Percentiles rank a stretch among this genome's conserved stretches.
phyloP scores from a whole-genome alignment of 2,797 vertebrate species.

The Galago senegalensis region DNA sequence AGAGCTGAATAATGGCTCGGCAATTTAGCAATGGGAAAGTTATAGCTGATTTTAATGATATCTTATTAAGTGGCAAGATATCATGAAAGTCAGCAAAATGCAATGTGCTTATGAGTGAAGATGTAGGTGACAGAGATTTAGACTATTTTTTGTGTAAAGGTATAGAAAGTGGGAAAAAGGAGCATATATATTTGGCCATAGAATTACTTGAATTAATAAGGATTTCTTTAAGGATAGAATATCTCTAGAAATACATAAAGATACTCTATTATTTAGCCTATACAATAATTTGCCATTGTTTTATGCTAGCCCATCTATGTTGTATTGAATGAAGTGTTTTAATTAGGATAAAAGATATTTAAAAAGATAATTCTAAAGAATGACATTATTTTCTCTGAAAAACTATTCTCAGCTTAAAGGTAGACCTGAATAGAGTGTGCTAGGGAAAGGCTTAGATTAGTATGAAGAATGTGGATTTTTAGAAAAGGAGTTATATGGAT shows the following conservation, averaged over 20 bases:
- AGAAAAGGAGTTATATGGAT: background rate
- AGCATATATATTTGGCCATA: background rate
- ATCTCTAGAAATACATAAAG: background rate
- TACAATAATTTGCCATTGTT: background rate
- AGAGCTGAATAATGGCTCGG: background rate
- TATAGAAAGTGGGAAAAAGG: background rate
- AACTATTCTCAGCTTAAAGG: background rate
- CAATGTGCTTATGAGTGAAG: background rate
- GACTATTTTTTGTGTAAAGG: background rate
- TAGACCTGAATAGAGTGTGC: background rate
- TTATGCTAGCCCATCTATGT: background rate
- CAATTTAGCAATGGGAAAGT: background rate
- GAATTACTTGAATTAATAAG: background rate
- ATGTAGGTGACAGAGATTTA: background rate
- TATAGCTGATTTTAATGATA: background rate
- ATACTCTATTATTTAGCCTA: background rate
- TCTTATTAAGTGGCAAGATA: background rate
- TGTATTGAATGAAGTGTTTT: background rate
- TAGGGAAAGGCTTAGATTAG: background rate
- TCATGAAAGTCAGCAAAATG: background rate
- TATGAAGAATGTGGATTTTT: background rate
- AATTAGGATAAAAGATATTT: background rate
- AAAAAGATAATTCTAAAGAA: background rate
- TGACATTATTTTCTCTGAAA: background rate
- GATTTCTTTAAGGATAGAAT: background rate